These are phyloP conservation scores for Anolis apletophallus DNA, from an alignment of 2,797 vertebrate genomes.

Conservation along the genomic window DNA sequence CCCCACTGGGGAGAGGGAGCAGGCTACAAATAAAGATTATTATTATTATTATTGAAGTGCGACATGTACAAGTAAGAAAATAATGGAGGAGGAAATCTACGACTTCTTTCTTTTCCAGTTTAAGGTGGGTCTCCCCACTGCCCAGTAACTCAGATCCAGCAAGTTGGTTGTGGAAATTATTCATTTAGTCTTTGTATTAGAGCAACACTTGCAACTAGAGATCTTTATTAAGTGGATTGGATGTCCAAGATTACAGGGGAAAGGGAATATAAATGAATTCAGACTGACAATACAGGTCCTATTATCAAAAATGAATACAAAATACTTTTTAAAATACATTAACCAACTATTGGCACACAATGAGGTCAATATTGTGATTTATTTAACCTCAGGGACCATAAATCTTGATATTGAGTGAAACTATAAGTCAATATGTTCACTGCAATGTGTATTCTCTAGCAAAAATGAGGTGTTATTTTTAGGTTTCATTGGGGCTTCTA, in stretches of 20 bases:
- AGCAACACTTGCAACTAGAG: slow-evolving; percentile 52
- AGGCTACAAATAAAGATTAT: no score
- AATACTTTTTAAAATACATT: slow-evolving; percentile 81
- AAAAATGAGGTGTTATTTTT: slow-evolving; percentile 66
- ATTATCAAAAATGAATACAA: slow-evolving; percentile 83
- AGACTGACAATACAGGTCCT: slow-evolving; percentile 74
- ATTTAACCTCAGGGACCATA: slow-evolving; percentile 82
- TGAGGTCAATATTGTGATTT: slow-evolving; percentile 83
- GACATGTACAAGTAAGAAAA: slow-evolving; percentile 69
- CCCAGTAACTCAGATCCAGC: slow-evolving; percentile 18
- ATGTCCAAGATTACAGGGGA: slow-evolving; percentile 61
- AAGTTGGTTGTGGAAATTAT: slow-evolving; percentile 62
- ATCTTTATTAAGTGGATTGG: slow-evolving; percentile 65
- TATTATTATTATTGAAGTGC: no score
- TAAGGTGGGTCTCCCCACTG: slow-evolving; percentile 26
- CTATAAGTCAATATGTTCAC: slow-evolving; percentile 80
- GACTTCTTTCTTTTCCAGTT: slow-evolving; percentile 5
- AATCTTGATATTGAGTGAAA: slow-evolving; percentile 84
- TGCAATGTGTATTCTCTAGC: slow-evolving; percentile 79
- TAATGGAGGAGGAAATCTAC: slow-evolving; percentile 34
- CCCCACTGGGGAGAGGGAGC: no score
- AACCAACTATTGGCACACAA: slow-evolving; percentile 79
- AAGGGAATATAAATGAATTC: slow-evolving; percentile 75
- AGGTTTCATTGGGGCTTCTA: slow-evolving; percentile 70
- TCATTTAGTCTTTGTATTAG: slow-evolving; percentile 41